A percentile compares a stretch with the other conserved stretches of the same genome.
These are phyloP conservation scores for Etheostoma nigrum DNA, from an alignment of 2,797 vertebrate genomes.

Conservation along the genomic window DNA sequence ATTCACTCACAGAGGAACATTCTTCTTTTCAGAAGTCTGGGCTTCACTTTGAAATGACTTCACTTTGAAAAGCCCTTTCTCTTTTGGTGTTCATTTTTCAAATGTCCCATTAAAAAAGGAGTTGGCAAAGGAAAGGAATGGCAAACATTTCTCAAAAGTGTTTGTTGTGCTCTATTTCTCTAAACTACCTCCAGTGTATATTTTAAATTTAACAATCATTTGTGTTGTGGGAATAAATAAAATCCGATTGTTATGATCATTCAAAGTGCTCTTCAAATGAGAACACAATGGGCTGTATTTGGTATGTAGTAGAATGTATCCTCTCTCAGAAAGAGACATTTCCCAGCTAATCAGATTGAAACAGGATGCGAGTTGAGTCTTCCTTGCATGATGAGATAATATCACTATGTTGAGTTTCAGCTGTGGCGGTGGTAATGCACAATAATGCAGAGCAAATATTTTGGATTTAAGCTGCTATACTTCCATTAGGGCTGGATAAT, in stretches of 20 bases:
- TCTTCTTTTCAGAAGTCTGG: conserved; percentile 24
- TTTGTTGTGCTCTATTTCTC: neutral
- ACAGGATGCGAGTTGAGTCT: neutral
- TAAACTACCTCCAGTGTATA: no score
- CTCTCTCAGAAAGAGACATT: neutral
- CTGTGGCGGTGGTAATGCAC: neutral
- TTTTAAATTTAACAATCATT: neutral
- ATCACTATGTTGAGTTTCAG: conserved; percentile 6
- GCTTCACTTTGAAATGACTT: conserved; percentile 6
- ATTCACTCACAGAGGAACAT: conserved; percentile 20
- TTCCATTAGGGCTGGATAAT: neutral
- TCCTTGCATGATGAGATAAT: conserved; percentile 4
- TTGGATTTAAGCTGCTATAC: conserved; percentile 8
- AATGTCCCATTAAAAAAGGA: neutral
- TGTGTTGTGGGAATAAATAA: neutral
- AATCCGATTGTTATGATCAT: neutral
- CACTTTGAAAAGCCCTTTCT: neutral
- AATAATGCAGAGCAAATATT: conserved; percentile 28
- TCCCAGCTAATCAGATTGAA: conserved; percentile 16
- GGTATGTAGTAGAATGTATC: neutral
- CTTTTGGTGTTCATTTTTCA: neutral
- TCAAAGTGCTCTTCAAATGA: neutral
- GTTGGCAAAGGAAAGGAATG: no score
- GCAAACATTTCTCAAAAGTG: neutral
- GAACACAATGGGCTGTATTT: neutral